A percentile compares a stretch with the other conserved stretches of the same genome.
phyloP scores from a whole-genome alignment of 2,888 invertebrate genomes.

The Calameuta idolon region DNA sequence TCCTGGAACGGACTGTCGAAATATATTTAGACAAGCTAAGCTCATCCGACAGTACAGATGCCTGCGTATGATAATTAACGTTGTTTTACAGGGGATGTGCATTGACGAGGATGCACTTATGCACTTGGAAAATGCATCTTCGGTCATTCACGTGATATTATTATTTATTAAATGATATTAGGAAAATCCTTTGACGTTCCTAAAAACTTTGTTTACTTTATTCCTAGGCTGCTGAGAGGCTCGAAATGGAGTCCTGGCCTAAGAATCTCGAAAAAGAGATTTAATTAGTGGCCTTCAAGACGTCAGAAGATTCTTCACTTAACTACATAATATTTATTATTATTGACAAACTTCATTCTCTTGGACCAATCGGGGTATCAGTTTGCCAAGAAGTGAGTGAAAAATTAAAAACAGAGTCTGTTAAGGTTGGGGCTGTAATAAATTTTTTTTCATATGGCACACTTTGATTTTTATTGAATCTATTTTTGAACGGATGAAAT shows the following conservation, averaged over 20 bases:
- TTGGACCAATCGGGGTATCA: background rate
- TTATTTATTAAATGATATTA: no score
- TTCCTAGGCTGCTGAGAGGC: no score
- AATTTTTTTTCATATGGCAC: background rate
- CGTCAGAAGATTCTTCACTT: no score
- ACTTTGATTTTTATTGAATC: background rate
- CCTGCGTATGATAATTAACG: background rate
- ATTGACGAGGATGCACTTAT: background rate
- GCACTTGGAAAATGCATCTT: background rate
- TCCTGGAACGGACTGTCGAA: constrained; percentile 46
- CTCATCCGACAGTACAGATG: background rate
- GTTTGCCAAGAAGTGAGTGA: background rate
- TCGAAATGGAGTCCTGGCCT: no score
- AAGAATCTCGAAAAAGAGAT: no score
- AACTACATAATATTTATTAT: background rate
- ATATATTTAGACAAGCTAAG: constrained; percentile 30
- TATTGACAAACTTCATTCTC: background rate
- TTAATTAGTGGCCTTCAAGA: no score
- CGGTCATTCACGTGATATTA: background rate
- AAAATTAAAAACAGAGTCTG: background rate
- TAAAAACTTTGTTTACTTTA: no score
- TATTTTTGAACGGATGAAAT: background rate
- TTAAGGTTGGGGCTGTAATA: background rate
- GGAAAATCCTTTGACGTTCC: no score
- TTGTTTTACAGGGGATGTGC: background rate